Base-by-base conservation (phyloP, 1,140 invertebrate genomes). In the Araneus ventricosus region DNA sequence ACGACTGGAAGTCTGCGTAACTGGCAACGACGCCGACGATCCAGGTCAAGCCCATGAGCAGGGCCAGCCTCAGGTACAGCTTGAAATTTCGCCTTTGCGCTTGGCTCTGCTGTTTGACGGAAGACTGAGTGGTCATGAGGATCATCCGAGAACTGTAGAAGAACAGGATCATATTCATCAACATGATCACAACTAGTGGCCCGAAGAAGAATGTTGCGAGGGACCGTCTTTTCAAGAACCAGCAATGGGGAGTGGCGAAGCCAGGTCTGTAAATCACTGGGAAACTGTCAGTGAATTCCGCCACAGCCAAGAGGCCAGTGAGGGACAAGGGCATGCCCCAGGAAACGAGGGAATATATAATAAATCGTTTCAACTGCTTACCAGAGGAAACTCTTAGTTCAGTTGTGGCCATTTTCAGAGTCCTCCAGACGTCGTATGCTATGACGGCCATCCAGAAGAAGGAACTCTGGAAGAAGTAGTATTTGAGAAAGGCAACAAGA, bases 371-470 rank as follows among this genome's bases (percentile, higher is more conserved):
- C 70, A 94, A 91, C 88, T 96, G 95, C 94, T 94, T 57, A 95
- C 96, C 41, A 95, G 92, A 45, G 94, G 95, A 34, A 8, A 96
- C 95, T 61, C 96, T 90, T 5, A 96, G 94, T 94, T 96, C 95
- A 27, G 95, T 95, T 1, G 96, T 96, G 7, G 96, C 96, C 93
- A 96, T 92, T 80, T 95, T 94, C 14, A 96, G 95, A 30, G 96
- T 96, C 39, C 95, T 94, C 95, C 95, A 97, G 2, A 97, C 95
- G 94, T 97, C 96, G 94, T 96, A 97, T 0, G 96, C 95, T 95
- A 97, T 96, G 2, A 96, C 95, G 79, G 96, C 96, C 96, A 96
- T 97, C 97, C 97, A 97, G 92, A 96, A 96, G 94, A 97, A 97
- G 0, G 96, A 95, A 0, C 96, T 95, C 41, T 97, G 95, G 94